A percentile compares a stretch with the other conserved stretches of the same genome.
Evolutionary conservation across 2,113 vertebrate species (phyloP).

Genomic region (Elaphurus davidianus): DNA sequence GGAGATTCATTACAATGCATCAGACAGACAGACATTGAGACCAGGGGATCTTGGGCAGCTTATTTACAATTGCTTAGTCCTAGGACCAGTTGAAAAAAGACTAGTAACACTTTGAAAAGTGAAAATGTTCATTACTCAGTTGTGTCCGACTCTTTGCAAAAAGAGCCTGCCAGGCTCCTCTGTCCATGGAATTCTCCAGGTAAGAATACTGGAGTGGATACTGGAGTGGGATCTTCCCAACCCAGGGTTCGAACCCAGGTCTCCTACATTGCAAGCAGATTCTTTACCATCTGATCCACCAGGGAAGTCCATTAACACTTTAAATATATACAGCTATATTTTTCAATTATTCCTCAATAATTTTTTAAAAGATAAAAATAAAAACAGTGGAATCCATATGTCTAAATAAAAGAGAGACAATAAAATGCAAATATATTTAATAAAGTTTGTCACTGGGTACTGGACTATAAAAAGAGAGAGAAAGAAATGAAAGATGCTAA

Average conservation of each 20-base stretch:
- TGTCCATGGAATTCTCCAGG: neutral
- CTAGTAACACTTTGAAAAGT: neutral
- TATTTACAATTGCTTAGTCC: accelerated
- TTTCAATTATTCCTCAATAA: neutral
- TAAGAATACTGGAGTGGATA: neutral
- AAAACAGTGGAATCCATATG: neutral
- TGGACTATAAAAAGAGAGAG: neutral
- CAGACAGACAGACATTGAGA: accelerated
- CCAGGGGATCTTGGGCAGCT: neutral
- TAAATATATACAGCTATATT: neutral
- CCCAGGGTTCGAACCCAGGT: neutral
- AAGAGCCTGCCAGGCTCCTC: neutral
- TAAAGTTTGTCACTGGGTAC: neutral
- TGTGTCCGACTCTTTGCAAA: neutral
- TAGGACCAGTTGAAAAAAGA: neutral
- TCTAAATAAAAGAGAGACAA: neutral
- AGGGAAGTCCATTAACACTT: neutral
- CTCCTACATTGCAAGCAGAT: neutral
- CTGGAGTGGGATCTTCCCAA: neutral
- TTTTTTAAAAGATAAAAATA: neutral
- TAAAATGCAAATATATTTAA: neutral
- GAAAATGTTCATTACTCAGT: neutral
- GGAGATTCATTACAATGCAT: accelerated
- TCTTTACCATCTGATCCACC: neutral
- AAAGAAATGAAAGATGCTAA: neutral